These are phyloP conservation scores for Pangasius macronema DNA, from an alignment of 2,797 vertebrate genomes.

Conservation along the genomic window DNA sequence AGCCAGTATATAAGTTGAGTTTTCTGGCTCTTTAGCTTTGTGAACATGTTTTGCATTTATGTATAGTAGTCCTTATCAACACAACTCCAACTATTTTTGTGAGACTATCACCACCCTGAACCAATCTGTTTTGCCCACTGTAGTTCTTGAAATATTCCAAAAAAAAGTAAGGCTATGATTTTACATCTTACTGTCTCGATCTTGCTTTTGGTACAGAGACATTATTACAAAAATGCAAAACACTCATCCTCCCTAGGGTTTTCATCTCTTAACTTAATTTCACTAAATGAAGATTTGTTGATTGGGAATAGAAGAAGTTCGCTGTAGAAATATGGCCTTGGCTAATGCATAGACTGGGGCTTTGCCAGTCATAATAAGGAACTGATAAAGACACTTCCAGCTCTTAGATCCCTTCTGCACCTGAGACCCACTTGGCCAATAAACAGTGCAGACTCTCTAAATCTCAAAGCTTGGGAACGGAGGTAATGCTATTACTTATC, in stretches of 20 bases:
- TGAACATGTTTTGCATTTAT: constrained; percentile 4
- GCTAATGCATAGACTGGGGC: constrained; percentile 14
- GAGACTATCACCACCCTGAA: background rate
- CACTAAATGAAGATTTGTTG: constrained; percentile 28
- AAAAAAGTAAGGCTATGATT: background rate
- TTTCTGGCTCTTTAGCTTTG: background rate
- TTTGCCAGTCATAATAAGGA: constrained; percentile 33
- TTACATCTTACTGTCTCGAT: background rate
- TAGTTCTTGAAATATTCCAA: background rate
- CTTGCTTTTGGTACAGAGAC: background rate
- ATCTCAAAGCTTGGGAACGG: constrained; percentile 31
- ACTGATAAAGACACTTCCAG: constrained; percentile 50
- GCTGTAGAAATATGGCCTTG: constrained; percentile 29
- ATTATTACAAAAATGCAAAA: constrained; percentile 2
- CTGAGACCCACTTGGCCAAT: constrained; percentile 35
- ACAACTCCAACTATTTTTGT: background rate
- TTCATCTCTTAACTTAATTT: constrained; percentile 18
- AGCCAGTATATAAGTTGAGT: background rate
- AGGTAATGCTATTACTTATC: constrained; percentile 47
- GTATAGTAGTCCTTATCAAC: background rate
- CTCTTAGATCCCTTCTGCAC: constrained; percentile 26
- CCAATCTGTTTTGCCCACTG: background rate
- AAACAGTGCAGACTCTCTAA: constrained; percentile 34
- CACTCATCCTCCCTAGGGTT: background rate
- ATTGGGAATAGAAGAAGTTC: constrained; percentile 19